These are phyloP conservation scores for Limenitis camilla DNA, from an alignment of 2,888 invertebrate species.

Conservation along the genomic window DNA sequence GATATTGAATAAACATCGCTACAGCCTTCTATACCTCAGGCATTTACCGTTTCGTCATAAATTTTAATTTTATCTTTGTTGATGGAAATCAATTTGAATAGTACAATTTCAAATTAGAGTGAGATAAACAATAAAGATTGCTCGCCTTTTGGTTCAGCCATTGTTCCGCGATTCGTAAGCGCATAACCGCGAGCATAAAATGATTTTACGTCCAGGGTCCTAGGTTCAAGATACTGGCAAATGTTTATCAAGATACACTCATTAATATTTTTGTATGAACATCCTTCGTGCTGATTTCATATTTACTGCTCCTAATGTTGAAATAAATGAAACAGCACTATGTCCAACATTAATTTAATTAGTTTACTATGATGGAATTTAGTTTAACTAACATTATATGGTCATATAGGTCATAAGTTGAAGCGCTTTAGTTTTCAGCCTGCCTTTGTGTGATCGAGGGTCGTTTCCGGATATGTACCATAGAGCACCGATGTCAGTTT, in stretches of 20 bases:
- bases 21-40: slow-evolving; percentile 39
- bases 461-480: slow-evolving; percentile 45
- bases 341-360: too few relatives aligned
- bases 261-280: slow-evolving; percentile 8
- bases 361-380: background rate
- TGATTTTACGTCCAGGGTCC: slow-evolving; percentile 22
- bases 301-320: too few relatives aligned
- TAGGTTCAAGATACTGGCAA: slow-evolving; percentile 22
- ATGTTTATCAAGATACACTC: slow-evolving; percentile 21
- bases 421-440: slow-evolving; percentile 18
- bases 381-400: slow-evolving; percentile 1
- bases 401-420: slow-evolving; percentile 16
- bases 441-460: slow-evolving; percentile 27
- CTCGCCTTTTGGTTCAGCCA: slow-evolving; percentile 45
- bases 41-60: slow-evolving; percentile 59
- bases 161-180: slow-evolving; percentile 59
- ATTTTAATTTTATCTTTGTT: slow-evolving; percentile 52
- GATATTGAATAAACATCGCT: slow-evolving; percentile 57
- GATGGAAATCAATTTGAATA: slow-evolving; percentile 57
- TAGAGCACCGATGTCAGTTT: slow-evolving; percentile 34
- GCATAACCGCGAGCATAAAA: slow-evolving; percentile 35
- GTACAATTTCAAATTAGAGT: slow-evolving; percentile 53
- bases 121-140: slow-evolving; percentile 53
- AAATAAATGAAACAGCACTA: too few relatives aligned
- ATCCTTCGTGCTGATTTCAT: background rate